Evolutionary conservation across 2,888 invertebrate species (phyloP), one percentile per base, ranked within the genome.

Genomic region (Tricholauxania praeusta): DNA sequence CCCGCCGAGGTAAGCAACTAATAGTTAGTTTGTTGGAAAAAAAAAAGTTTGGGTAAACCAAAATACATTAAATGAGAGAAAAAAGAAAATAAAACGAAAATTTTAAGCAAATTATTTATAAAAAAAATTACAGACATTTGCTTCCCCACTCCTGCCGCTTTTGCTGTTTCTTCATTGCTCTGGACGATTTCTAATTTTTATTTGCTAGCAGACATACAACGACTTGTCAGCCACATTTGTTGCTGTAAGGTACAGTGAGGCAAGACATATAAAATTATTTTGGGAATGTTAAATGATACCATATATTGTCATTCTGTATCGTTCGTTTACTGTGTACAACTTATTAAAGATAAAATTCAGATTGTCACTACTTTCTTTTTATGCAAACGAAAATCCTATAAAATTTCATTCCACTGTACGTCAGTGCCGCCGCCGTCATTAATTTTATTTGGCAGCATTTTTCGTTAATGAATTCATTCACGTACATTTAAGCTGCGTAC

Each of bases 401-500:
- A 39, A 39, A 10, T 10, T 7, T 39, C 49, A 48, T 17, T 64
- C 22, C 47, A n/a, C 48, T 12, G 32, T 17, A 19, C 28, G 19
- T 28, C 47, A 19, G 73, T 71, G 57, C 74, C 80, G 79, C 79
- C 80, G 82, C 80, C 79, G 71, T 73, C 73, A 64, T 68, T 66
- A 52, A 53, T 49, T 62, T 19, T 17, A 39, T 49, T 48, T 62
- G 55, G 53, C 49, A 19, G 47, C 51, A 22, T 55, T 72, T 47
- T 74, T 71, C 71, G 72, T 73, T 76, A 76, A 75, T 73, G 73
- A 75, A 77, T 78, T 76, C 72, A 72, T 73, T 75, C 76, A 78
- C 78, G 77, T 75, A 73, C 64, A 66, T 69, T 63, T 47, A 22
- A 17, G 32, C 62, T 22, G 28, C 32, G 67, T 67, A 67, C 67